These are phyloP conservation scores for Piaya cayana DNA, from an alignment of 2,113 vertebrate species.

Conservation along the genomic window DNA sequence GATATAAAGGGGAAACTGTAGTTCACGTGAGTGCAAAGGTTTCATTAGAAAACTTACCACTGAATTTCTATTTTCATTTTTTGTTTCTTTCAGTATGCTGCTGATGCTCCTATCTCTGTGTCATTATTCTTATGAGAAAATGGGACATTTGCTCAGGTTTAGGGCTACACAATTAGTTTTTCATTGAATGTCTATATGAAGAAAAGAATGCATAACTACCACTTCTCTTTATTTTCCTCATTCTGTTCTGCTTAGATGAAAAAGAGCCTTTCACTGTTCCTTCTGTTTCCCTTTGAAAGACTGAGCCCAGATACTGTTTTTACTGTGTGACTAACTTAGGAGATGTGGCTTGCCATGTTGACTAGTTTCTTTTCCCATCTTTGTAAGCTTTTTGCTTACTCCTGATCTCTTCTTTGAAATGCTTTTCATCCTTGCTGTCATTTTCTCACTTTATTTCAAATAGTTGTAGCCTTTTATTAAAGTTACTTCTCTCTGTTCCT, in stretches of 20 bases:
- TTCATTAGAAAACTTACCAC: neutral
- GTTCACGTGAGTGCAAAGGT: neutral
- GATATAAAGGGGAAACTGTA: neutral
- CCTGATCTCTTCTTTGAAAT: neutral
- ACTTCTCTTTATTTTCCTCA: neutral
- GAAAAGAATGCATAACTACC: neutral
- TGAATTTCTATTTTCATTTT: neutral
- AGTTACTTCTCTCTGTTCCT: neutral
- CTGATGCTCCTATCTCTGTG: neutral
- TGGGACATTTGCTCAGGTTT: neutral
- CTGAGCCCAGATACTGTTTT: neutral
- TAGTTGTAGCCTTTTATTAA: neutral
- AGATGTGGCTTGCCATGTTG: neutral
- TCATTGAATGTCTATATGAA: neutral
- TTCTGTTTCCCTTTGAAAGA: neutral
- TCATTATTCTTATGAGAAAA: neutral
- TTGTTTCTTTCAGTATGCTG: neutral
- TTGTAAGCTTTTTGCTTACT: neutral
- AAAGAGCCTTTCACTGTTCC: neutral
- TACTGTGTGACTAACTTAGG: neutral
- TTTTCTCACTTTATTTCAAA: neutral
- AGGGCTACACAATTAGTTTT: neutral
- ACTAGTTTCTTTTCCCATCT: neutral
- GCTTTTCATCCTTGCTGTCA: neutral
- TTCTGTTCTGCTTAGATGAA: neutral